Conservation (phyloP, 2,888 invertebrate genomes). For the Magallana nippona region DNA sequence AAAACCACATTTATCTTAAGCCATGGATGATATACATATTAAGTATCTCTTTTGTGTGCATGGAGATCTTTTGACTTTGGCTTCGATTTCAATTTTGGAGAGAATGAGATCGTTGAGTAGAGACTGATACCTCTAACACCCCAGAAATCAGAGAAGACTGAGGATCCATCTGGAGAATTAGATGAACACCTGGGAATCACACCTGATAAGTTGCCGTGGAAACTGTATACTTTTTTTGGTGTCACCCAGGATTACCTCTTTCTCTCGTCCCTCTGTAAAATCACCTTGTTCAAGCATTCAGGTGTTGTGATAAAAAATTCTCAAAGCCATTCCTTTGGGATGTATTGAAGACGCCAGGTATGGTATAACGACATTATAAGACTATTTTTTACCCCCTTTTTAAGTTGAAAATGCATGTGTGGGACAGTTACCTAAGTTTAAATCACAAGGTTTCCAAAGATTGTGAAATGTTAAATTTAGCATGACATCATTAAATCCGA, state of each 20-base stretch:
- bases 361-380: neutral
- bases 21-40: too few species aligned
- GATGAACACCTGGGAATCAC: constrained; percentile 30
- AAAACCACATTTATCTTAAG: too few species aligned
- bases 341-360: neutral
- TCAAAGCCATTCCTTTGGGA: neutral
- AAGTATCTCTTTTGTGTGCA: too few species aligned
- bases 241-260: neutral
- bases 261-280: neutral
- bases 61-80: neutral
- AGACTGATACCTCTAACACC: constrained; percentile 10
- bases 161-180: constrained; percentile 21
- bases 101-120: neutral
- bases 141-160: constrained; percentile 12
- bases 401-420: neutral
- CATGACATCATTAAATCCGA: constrained; percentile 33
- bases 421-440: constrained; percentile 3
- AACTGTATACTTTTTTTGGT: constrained; percentile 20
- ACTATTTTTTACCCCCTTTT: neutral
- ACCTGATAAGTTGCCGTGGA: constrained; percentile 16
- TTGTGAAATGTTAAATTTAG: constrained; percentile 24
- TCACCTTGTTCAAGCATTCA: neutral
- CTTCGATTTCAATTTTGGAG: neutral
- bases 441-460: neutral
- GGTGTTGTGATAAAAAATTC: neutral